Evolutionary conservation across 2,888 invertebrate genomes (phyloP).

Genomic region (Dryococelus australis): DNA sequence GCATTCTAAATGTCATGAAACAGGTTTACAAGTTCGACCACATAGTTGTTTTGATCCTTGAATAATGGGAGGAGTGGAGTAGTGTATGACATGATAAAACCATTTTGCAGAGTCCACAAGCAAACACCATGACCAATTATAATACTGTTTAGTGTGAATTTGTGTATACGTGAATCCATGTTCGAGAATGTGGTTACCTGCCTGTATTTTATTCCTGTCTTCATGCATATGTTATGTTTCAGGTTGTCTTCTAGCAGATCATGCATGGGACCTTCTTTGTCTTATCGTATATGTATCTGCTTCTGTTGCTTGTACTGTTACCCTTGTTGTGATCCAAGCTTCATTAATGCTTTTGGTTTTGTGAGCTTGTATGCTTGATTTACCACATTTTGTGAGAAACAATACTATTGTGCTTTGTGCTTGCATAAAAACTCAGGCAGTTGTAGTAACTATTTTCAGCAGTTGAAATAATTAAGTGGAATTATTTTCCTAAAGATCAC

Average conservation of each 20-base stretch:
- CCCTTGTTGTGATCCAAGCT: not conserved
- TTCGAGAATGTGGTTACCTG: not conserved
- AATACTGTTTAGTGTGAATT: not conserved
- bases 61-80: no score
- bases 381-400: not conserved
- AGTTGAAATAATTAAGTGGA: not conserved
- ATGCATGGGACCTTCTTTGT: not conserved
- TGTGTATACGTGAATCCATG: not conserved
- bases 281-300: not conserved
- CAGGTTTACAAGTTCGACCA: no score
- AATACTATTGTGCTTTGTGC: not conserved
- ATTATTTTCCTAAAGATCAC: not conserved
- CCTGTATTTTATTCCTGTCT: not conserved
- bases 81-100: not conserved
- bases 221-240: constrained; percentile 16
- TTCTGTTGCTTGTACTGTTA: not conserved
- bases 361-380: not conserved
- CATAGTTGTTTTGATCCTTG: no score
- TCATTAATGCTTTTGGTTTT: not conserved
- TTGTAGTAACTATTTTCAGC: not conserved
- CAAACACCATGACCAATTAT: not conserved
- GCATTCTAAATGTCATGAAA: no score
- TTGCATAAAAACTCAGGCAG: not conserved
- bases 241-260: constrained; percentile 10
- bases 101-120: not conserved